Conservation (phyloP, 2,797 vertebrate species). For the Myotis myotis region DNA sequence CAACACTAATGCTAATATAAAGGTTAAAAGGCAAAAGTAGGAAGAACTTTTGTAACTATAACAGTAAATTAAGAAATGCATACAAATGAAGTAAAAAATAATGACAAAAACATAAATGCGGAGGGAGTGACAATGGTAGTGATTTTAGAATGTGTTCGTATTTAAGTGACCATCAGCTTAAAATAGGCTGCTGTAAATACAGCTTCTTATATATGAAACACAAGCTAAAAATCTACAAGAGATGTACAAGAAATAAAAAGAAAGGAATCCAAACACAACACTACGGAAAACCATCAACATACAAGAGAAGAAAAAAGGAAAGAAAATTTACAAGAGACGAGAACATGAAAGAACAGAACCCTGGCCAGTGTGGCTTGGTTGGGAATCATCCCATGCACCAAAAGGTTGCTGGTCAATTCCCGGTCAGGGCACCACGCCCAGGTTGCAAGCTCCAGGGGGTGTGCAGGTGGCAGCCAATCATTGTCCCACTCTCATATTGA, state of each 20-base stretch:
- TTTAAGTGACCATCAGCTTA: background rate
- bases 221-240: background rate
- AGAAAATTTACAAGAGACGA: background rate
- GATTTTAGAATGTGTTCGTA: background rate
- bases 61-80: background rate
- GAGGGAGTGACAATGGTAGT: background rate
- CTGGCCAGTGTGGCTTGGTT: background rate
- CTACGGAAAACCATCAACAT: background rate
- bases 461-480: background rate
- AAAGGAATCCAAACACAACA: background rate
- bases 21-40: background rate
- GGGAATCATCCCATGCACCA: background rate
- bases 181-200: background rate
- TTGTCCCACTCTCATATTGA: background rate
- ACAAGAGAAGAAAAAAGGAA: background rate
- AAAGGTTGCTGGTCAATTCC: background rate
- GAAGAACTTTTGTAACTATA: background rate
- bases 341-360: background rate
- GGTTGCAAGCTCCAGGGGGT: background rate
- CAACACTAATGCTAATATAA: background rate
- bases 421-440: background rate
- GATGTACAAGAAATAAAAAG: background rate
- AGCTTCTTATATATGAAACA: background rate
- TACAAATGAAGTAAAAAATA: background rate
- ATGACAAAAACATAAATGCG: background rate